Percentiles rank a stretch among this genome's conserved stretches.
These are phyloP conservation scores for Dynastes hyllus DNA, from an alignment of 2,888 invertebrate genomes.

Conservation along the genomic window DNA sequence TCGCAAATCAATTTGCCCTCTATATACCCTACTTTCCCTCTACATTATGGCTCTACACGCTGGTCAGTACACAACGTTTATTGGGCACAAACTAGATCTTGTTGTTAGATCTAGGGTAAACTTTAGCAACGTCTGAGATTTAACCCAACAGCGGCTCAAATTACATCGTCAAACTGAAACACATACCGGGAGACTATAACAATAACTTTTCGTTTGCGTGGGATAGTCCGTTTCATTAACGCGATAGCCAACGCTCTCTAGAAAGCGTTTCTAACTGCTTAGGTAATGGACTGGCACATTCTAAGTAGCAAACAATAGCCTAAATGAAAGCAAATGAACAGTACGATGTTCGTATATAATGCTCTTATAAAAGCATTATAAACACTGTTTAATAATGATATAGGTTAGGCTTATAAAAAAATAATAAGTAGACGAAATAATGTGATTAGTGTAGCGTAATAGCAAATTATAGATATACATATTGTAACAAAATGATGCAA, in stretches of 20 bases:
- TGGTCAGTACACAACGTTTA: slow-evolving; percentile 16
- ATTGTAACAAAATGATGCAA: no score
- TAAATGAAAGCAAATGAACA: slow-evolving; percentile 19
- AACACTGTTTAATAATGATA: no score
- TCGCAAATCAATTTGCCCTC: no score
- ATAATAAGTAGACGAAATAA: no score
- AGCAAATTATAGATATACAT: no score
- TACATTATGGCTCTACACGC: slow-evolving; percentile 4
- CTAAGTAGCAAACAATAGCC: slow-evolving; percentile 14
- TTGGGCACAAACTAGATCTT: slow-evolving; percentile 18
- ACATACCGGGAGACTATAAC: slow-evolving; percentile 22
- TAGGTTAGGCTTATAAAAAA: no score
- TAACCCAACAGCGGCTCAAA: slow-evolving; percentile 18
- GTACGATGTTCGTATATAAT: neutral
- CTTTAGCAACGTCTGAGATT: slow-evolving; percentile 25
- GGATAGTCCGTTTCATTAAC: slow-evolving; percentile 17
- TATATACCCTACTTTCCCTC: neutral
- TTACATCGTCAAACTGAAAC: slow-evolving; percentile 33
- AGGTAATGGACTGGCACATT: slow-evolving; percentile 16
- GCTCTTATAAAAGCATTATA: no score
- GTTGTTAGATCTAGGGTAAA: slow-evolving; percentile 11
- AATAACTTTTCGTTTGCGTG: slow-evolving; percentile 29
- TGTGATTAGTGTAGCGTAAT: no score
- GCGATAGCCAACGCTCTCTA: slow-evolving; percentile 15
- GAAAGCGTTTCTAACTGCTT: slow-evolving; percentile 19